Percentiles rank a stretch among this genome's conserved stretches.
These are phyloP conservation scores for Amiota mariae DNA, from an alignment of 2,888 invertebrate genomes.

Conservation along the genomic window DNA sequence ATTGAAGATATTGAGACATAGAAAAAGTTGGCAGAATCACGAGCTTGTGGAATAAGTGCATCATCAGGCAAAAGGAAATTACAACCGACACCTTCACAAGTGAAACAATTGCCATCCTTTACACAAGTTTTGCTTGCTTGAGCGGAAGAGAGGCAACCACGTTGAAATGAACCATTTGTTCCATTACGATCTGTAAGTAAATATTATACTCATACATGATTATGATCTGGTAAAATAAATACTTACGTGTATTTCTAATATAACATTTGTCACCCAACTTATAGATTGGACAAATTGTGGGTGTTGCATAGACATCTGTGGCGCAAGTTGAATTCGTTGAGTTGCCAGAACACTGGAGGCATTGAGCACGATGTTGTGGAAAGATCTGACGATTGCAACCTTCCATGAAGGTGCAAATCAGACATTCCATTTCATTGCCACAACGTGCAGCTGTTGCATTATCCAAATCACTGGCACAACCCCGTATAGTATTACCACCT, in stretches of 20 bases:
- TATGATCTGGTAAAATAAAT: background rate
- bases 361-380: constrained; percentile 63
- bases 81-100: constrained; percentile 69
- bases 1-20: constrained; percentile 43
- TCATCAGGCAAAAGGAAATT: constrained; percentile 60
- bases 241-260: constrained; percentile 60
- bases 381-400: constrained; percentile 69
- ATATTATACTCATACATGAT: background rate
- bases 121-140: constrained; percentile 60
- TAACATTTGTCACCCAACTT: constrained; percentile 67
- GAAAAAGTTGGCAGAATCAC: constrained; percentile 54
- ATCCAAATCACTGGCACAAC: constrained; percentile 65
- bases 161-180: constrained; percentile 61
- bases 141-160: constrained; percentile 67
- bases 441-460: constrained; percentile 56
- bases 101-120: constrained; percentile 60
- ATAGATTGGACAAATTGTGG: constrained; percentile 63
- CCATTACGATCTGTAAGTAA: constrained; percentile 43
- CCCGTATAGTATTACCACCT: constrained; percentile 69
- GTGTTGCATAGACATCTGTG: constrained; percentile 51
- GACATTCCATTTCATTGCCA: constrained; percentile 66
- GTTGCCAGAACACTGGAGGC: constrained; percentile 66
- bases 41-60: constrained; percentile 62
- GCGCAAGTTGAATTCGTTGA: constrained; percentile 63
- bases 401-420: constrained; percentile 59